Evolutionary conservation across 2,888 invertebrate species (phyloP), one percentile per base, ranked within the genome.

Genomic region (Poecilus cupreus): DNA sequence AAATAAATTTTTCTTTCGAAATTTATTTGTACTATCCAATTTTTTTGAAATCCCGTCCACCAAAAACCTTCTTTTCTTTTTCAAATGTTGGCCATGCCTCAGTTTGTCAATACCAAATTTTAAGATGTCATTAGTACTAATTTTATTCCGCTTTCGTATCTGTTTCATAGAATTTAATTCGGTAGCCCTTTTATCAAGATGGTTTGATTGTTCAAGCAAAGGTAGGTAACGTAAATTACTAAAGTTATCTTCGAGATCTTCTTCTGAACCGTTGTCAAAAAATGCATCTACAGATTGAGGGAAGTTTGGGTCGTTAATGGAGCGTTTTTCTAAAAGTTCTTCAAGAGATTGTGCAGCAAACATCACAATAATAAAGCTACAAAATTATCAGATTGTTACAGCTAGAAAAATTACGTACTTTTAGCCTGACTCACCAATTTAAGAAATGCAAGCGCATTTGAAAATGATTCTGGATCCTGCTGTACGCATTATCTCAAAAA

Each of bases 401-500:
- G 32, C 10, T 20, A 20, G 6, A 39, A 32, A 16, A 18, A 22
- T 51, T 11, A 11, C 2, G 6, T 20, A 46, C 10, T 78, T 39
- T 46, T 46, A 13, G 20, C 11, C 22, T 72, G 13, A 81, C 32
- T 60, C 60, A 81, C 81, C 81, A 74, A 75, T 81, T 74, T 81
- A 81, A 75, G 18, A 24, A 60, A 81, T 75, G 75, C 81, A 74
- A 57, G 20, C 57, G 81, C 81, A 81, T 81, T 24, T 74, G 81
- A 81, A 57, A 75, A 46, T 32, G 18, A 32, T 72, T 80, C 49
- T 80, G 13, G 43, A 54, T 13, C 22, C 49, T 68, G 49, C 57
- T 57, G 57, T 37, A 60, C 43, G 13, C 77, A 77, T 74, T 46
- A 68, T 75, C 22, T 46, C 46, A 75, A 75, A 32, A 68, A 68